Percentiles rank a stretch among this genome's conserved stretches.
These are phyloP conservation scores for Agrochola circellaris DNA, from an alignment of 2,888 invertebrate genomes.

Conservation along the genomic window DNA sequence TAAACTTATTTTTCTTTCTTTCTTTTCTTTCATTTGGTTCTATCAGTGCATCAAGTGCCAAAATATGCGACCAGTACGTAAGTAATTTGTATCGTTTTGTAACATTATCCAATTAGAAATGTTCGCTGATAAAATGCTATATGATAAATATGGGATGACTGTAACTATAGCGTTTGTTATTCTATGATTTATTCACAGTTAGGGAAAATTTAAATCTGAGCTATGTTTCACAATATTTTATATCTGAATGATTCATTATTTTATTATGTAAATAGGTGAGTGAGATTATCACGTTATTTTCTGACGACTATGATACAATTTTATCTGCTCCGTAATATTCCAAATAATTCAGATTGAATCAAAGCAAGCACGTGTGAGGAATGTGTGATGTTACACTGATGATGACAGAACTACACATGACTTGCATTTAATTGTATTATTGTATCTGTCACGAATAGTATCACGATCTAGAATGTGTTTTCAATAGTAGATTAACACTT, in stretches of 20 bases:
- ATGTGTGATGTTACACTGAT: slow-evolving; percentile 1
- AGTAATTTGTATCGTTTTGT: not conserved
- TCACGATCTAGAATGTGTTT: slow-evolving; percentile 1
- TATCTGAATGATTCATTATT: not conserved
- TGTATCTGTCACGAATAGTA: slow-evolving; percentile 30
- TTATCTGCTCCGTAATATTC: slow-evolving; percentile 18
- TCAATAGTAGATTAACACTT: slow-evolving; percentile 6
- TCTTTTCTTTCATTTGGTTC: too few species aligned
- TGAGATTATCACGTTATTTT: not conserved
- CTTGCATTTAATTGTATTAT: slow-evolving; percentile 40
- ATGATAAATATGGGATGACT: not conserved
- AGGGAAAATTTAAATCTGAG: not conserved
- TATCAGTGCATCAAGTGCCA: not conserved
- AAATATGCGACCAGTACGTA: not conserved
- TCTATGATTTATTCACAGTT: not conserved
- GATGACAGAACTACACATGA: slow-evolving; percentile 18
- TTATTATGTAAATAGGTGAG: not conserved
- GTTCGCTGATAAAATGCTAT: not conserved
- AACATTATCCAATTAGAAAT: too few species aligned
- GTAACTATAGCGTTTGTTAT: not conserved
- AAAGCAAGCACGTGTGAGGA: slow-evolving; percentile 29
- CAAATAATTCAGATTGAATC: slow-evolving; percentile 22
- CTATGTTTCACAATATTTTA: slow-evolving; percentile 20
- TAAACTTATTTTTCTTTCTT: too few species aligned
- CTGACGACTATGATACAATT: not conserved